Percentiles rank a stretch among this genome's conserved stretches.
These are phyloP conservation scores for Coturnix japonica DNA, from an alignment of 2,113 vertebrate species.

Conservation along the genomic window DNA sequence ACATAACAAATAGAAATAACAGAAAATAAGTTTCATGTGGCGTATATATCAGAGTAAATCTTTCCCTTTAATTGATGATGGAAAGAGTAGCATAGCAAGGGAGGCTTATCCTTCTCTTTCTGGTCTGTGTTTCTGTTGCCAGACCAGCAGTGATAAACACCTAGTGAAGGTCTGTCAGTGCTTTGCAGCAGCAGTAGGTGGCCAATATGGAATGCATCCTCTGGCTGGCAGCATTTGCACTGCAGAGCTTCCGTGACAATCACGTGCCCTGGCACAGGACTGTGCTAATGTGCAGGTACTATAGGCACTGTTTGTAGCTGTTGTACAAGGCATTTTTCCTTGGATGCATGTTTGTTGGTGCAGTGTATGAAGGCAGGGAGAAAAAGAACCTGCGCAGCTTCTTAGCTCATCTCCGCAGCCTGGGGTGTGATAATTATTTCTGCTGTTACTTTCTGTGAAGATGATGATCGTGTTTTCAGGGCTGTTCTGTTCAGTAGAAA, in stretches of 20 bases:
- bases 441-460: background rate
- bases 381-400: background rate
- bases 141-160: background rate
- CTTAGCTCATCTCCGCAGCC: background rate
- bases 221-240: background rate
- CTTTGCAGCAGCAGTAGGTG: background rate
- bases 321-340: background rate
- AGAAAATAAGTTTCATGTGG: background rate
- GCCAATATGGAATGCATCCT: fast-evolving
- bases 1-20: background rate
- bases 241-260: fast-evolving
- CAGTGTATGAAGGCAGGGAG: background rate
- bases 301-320: background rate
- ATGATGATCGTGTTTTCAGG: background rate
- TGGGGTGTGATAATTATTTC: background rate
- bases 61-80: background rate
- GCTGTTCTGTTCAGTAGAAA: conserved; percentile 11
- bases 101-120: background rate
- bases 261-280: fast-evolving
- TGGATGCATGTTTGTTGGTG: background rate
- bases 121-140: background rate
- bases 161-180: fast-evolving
- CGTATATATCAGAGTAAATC: background rate
- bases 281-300: fast-evolving
- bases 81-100: background rate